These are phyloP conservation scores for Eublepharis macularius DNA, from an alignment of 2,113 vertebrate species.

Conservation along the genomic window DNA sequence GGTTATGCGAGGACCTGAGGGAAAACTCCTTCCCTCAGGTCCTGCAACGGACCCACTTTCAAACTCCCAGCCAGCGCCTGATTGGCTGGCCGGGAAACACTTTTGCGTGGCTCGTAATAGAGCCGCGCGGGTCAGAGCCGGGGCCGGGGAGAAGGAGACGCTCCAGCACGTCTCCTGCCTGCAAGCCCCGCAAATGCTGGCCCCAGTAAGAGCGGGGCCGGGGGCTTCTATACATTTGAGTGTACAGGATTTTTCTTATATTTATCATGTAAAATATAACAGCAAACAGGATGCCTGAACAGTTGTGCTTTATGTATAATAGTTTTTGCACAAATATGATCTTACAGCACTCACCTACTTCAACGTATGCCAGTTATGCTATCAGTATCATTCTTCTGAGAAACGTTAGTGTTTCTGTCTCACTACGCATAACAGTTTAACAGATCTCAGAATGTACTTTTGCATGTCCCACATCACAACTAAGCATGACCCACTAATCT, in stretches of 20 bases:
- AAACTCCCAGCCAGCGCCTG: too few relatives aligned
- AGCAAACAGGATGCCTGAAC: background rate
- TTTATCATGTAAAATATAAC: conserved; percentile 13
- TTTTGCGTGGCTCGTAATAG: too few relatives aligned
- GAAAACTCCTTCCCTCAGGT: too few relatives aligned
- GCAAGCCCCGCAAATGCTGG: too few relatives aligned
- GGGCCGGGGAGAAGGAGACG: too few relatives aligned
- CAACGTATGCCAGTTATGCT: background rate
- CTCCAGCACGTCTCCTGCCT: too few relatives aligned
- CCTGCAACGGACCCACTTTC: too few relatives aligned
- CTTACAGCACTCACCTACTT: background rate
- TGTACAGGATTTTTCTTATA: background rate
- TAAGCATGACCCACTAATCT: background rate
- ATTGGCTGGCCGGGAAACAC: too few relatives aligned
- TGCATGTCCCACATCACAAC: background rate
- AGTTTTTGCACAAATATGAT: background rate
- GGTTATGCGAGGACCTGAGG: too few relatives aligned
- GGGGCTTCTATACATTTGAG: background rate
- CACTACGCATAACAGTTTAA: background rate
- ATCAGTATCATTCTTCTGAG: conserved; percentile 1
- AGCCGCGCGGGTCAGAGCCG: too few relatives aligned
- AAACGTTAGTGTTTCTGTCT: background rate
- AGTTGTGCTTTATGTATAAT: background rate
- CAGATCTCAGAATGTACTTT: background rate
- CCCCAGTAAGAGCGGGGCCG: too few relatives aligned